Evolutionary conservation across 2,797 vertebrate species (phyloP), one percentile per base, ranked within the genome.

Genomic region (Anabas testudineus): DNA sequence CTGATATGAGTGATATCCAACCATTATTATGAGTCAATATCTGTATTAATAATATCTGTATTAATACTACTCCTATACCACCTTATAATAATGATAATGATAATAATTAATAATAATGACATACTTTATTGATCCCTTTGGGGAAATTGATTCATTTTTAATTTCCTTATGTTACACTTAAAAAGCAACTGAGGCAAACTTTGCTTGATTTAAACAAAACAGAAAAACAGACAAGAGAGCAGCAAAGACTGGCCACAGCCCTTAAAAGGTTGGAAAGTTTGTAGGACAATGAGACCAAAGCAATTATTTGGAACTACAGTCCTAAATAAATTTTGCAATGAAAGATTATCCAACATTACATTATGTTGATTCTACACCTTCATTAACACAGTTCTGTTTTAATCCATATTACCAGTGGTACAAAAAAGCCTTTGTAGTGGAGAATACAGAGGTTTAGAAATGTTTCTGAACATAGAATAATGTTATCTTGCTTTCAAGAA

Each of bases 141-240:
- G n/a, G n/a, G n/a, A n/a, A n/a, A n/a, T n/a, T 41, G 46, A 57
- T 43, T 71, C 2, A 67, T 63, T 63, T 37, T 49, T 0, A 63
- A 46, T 34, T 30, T 75, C 46, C 34, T 58, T 26, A 37, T 57
- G 3, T 21, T 15, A 43, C 3, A 39, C 2, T 54, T 15, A 47
- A 18, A 59, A 10, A 46, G 54, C 26, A 68, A 55, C 42, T 54
- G 12, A 9, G 12, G 10, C 3, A 12, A n/a, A 19, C 1, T 46
- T 41, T 42, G 10, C 0, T 37, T 10, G 13, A 51, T 36, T 63
- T 51, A 41, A 71, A 56, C 5, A 43, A 18, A 18, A 7, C 39
- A 39, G 8, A 34, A 4, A 42, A 24, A 46, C 6, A 24, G 16
- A 16, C 42, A 21, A 52, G 4, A 56, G 18, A 49, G 42, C 7